Conservation (phyloP, 1,140 invertebrate species). For the Drosophila orena region DNA sequence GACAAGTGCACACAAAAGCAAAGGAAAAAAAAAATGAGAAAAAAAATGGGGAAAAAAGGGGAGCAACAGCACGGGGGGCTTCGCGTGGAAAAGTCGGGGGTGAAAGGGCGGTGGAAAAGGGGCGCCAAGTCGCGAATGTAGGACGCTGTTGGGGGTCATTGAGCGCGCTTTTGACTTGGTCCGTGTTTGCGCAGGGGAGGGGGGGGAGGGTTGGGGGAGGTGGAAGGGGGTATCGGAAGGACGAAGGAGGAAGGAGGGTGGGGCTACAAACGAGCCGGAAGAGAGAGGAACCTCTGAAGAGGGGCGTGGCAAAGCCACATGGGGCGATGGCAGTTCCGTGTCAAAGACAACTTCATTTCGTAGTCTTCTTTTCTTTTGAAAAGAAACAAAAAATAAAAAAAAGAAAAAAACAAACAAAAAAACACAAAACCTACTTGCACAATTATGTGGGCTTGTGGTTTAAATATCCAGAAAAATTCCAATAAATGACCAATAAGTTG, state of each 20-base stretch:
- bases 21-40: conserved; percentile 8
- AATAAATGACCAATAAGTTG: background rate
- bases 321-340: conserved; percentile 48
- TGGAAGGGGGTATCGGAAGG: background rate
- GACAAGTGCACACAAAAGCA: conserved; percentile 56
- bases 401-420: background rate
- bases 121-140: conserved; percentile 55
- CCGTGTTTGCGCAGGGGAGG: conserved; percentile 5
- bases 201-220: background rate
- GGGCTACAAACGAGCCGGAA: too few relatives aligned
- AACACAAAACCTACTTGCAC: background rate
- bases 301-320: conserved; percentile 41
- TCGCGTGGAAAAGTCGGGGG: background rate
- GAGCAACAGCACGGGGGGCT: conserved; percentile 13
- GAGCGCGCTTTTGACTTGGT: conserved; percentile 38
- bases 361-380: conserved; percentile 18
- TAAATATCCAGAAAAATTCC: background rate
- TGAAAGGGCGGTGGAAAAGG: background rate
- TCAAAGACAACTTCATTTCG: conserved; percentile 68
- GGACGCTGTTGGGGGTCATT: conserved; percentile 65
- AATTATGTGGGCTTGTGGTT: conserved; percentile 2
- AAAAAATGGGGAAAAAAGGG: conserved; percentile 12
- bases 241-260: background rate
- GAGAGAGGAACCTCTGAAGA: conserved; percentile 1
- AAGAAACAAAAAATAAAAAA: background rate